phyloP scores from a whole-genome alignment of 1,140 invertebrate genomes.

The Hyposmocoma kahamanoa region DNA sequence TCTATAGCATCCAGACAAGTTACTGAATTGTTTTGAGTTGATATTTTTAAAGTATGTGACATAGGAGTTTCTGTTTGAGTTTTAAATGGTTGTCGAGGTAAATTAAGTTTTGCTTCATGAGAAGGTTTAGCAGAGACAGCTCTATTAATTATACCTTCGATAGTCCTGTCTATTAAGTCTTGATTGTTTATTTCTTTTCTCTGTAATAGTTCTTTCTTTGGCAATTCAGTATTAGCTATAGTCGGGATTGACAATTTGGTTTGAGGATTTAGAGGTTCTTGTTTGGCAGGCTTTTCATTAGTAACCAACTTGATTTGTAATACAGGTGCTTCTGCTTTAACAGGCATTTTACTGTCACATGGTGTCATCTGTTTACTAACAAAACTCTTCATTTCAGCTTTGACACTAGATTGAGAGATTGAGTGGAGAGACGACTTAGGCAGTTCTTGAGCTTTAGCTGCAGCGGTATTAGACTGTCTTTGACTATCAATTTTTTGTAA shows the following conservation, averaged over 20 bases:
- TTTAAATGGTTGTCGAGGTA: neutral
- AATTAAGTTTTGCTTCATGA: conserved; percentile 3
- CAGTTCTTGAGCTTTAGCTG: conserved; percentile 29
- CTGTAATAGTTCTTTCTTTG: conserved; percentile 24
- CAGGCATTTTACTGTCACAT: conserved; percentile 15
- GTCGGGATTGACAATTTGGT: neutral
- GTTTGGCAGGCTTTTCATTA: conserved; percentile 19
- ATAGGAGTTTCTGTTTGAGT: conserved; percentile 8
- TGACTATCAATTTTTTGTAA: conserved; percentile 62
- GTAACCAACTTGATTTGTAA: conserved; percentile 16
- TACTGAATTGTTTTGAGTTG: conserved; percentile 16
- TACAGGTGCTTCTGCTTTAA: conserved; percentile 13
- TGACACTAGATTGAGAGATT: conserved; percentile 26
- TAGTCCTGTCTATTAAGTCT: conserved; percentile 60
- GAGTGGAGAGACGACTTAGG: no score
- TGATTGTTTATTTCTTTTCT: conserved; percentile 52
- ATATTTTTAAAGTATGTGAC: conserved; percentile 18
- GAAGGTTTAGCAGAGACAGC: conserved; percentile 25
- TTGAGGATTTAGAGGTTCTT: conserved; percentile 16
- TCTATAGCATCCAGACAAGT: conserved; percentile 52
- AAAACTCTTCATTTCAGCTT: conserved; percentile 37
- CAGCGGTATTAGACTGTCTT: conserved; percentile 38
- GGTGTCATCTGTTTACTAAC: conserved; percentile 30
- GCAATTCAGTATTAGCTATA: conserved; percentile 13
- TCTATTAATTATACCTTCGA: conserved; percentile 58